Conservation (phyloP, 2,113 vertebrate species). For the Glareola pratincola region DNA sequence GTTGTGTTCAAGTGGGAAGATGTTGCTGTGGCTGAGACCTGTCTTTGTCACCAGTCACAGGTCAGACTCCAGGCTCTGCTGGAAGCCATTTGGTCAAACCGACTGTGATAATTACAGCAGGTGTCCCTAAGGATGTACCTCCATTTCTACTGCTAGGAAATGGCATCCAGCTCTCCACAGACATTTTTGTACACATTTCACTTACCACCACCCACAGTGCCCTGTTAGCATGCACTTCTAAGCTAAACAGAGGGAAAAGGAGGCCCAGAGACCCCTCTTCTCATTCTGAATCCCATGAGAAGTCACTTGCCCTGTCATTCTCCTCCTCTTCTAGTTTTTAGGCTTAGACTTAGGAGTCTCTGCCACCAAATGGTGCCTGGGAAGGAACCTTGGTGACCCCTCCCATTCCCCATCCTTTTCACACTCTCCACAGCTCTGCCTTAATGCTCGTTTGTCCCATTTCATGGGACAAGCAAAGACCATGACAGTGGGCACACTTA, state of each 20-base stretch:
- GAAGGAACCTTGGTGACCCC: neutral
- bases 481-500: accelerated
- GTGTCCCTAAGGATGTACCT: neutral
- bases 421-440: accelerated
- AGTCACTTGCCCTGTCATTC: neutral
- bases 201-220: neutral
- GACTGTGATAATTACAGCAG: neutral
- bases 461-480: neutral
- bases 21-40: neutral
- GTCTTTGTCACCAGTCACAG: neutral
- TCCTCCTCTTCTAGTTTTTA: neutral
- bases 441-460: neutral
- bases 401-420: neutral
- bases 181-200: neutral
- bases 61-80: neutral
- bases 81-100: neutral
- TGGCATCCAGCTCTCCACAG: accelerated
- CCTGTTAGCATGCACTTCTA: neutral
- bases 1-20: accelerated
- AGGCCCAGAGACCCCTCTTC: accelerated
- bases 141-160: neutral
- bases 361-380: neutral
- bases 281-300: neutral
- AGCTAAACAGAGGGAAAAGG: neutral
- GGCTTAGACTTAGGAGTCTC: neutral